Base-by-base conservation (phyloP, 2,888 invertebrate genomes). In the Pandemis corylana region DNA sequence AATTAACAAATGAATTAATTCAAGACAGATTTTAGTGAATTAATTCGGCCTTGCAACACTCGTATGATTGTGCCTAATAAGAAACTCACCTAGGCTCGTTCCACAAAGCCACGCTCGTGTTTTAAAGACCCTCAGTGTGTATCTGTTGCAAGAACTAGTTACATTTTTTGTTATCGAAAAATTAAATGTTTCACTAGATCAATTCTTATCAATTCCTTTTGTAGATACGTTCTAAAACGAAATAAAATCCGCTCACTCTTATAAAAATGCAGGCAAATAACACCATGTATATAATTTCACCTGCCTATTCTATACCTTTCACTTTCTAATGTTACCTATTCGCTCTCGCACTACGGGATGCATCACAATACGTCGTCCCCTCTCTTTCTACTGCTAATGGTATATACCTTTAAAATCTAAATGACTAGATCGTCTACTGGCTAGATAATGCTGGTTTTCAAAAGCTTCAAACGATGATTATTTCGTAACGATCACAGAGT, bases 291-390 rank as follows among this genome's bases (percentile, higher is more conserved):
- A 68, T 70, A 82, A 79, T 74, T 65, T 79, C 81, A 78, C 77
- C 78, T 80, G 78, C 79, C 82, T 82, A 82, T 77, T 74, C 77
- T 80, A 76, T 77, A 78, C 76, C 76, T 78, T 75, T 78, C 80
- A 71, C 78, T 78, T 81, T 78, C 78, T 75, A 79, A 78, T 81
- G 80, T 78, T 82, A 76, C 79, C 86, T 90, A 90, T 81, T 75
- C 86, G 88, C 87, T 82, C 87, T 82, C 85, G 87, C 87, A 73
- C 85, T 86, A 85, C 82, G 69, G 78, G 78, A 85, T 86, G 86
- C 90, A 90, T 90, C 89, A 90, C 89, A 90, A 66, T 70, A 70
- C 88, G 82, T 82, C 87, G 89, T 89, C 89, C 90, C 89, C 84
- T 84, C 85, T 83, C 80, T 82, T 82, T 83, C 90, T 91, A 92